These are phyloP conservation scores for Cyclura pinguis DNA, from an alignment of 2,797 vertebrate genomes.

Conservation along the genomic window DNA sequence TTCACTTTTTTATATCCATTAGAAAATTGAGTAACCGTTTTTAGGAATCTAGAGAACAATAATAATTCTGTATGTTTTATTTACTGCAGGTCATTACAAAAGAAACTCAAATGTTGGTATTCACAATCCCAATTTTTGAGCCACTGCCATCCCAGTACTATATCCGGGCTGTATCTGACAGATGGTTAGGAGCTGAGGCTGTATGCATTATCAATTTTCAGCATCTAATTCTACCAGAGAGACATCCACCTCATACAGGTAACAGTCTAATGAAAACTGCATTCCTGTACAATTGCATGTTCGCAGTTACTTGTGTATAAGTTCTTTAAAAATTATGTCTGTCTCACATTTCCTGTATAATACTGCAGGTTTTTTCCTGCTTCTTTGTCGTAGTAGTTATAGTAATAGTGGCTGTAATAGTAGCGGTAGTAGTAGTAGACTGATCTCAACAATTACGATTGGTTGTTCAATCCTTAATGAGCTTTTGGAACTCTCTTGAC, in stretches of 20 bases:
- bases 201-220: slow-evolving; percentile 98
- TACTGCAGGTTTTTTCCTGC: neutral
- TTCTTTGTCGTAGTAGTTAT: neutral
- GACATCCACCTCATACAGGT: slow-evolving; percentile 98
- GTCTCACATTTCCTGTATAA: neutral
- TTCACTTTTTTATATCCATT: neutral
- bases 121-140: slow-evolving; percentile 99
- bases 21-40: slow-evolving; percentile 29
- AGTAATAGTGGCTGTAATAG: neutral
- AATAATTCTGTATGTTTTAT: slow-evolving; percentile 51
- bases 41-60: slow-evolving; percentile 34
- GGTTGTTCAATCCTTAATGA: neutral
- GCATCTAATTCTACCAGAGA: slow-evolving; percentile 95
- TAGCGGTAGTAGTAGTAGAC: neutral
- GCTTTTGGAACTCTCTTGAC: neutral
- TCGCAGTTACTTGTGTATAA: neutral
- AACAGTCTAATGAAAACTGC: slow-evolving; percentile 47
- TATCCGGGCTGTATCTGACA: slow-evolving; percentile 94
- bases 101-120: slow-evolving; percentile 92
- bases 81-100: slow-evolving; percentile 87
- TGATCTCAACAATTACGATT: slow-evolving; percentile 18
- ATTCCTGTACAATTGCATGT: neutral
- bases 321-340: neutral
- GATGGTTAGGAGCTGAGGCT: slow-evolving; percentile 95
- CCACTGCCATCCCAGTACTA: slow-evolving; percentile 98